These are phyloP conservation scores for Emydoidea blandingii DNA, from an alignment of 2,797 vertebrate species.

Conservation along the genomic window DNA sequence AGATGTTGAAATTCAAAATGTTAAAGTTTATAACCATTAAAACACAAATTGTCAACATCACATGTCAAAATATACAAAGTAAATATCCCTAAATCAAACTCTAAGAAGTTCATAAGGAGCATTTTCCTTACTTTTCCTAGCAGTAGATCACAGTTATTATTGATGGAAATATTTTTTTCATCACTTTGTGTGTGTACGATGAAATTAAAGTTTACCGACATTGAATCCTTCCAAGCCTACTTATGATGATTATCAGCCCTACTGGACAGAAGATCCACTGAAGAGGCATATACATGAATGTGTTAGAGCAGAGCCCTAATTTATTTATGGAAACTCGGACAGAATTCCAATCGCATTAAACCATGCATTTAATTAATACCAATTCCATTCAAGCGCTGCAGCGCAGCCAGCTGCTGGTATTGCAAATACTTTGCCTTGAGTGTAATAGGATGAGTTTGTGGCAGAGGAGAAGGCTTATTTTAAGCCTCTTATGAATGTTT, in stretches of 20 bases:
- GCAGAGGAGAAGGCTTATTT: constrained; percentile 74
- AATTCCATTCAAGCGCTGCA: constrained; percentile 53
- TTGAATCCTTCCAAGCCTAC: background rate
- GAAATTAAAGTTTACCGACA: background rate
- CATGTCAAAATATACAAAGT: background rate
- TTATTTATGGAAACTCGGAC: constrained; percentile 73
- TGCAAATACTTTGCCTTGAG: constrained; percentile 60
- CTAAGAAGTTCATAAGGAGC: background rate
- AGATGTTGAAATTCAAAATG: background rate
- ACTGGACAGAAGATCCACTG: background rate
- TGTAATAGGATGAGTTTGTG: constrained; percentile 59
- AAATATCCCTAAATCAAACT: background rate
- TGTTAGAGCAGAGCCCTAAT: constrained; percentile 57
- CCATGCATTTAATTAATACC: constrained; percentile 72
- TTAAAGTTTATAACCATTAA: background rate
- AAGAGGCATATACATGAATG: background rate
- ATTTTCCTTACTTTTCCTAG: background rate
- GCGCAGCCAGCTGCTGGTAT: constrained; percentile 44
- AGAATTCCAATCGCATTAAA: constrained; percentile 70
- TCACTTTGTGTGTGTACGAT: background rate
- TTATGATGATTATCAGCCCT: background rate
- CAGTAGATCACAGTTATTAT: background rate
- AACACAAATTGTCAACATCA: background rate
- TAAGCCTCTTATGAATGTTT: constrained; percentile 78
- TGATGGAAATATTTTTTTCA: background rate